These are phyloP conservation scores for Psittacula echo DNA, from an alignment of 2,797 vertebrate species.

Conservation along the genomic window DNA sequence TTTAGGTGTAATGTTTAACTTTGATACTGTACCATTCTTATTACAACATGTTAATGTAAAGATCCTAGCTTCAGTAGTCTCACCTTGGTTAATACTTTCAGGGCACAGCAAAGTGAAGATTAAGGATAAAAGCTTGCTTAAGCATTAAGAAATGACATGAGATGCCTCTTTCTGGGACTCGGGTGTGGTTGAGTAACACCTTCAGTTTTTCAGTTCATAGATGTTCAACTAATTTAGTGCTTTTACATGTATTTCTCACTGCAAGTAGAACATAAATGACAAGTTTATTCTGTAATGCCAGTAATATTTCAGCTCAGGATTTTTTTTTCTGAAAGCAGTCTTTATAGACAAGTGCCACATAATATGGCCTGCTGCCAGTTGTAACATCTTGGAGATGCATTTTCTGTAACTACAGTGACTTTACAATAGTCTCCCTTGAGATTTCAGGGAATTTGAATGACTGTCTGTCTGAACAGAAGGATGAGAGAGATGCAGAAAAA, in stretches of 20 bases:
- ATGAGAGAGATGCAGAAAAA: neutral
- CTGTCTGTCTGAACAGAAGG: neutral
- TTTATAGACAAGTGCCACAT: neutral
- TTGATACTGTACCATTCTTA: neutral
- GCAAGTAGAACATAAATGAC: neutral
- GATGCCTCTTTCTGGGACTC: neutral
- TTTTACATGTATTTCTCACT: neutral
- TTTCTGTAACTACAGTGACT: neutral
- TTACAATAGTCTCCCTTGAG: neutral
- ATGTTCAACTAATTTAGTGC: neutral
- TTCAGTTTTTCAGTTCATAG: neutral
- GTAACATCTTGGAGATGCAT: neutral
- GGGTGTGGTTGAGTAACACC: neutral
- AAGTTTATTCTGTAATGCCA: neutral
- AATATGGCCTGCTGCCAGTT: neutral
- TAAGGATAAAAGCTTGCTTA: neutral
- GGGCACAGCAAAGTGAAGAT: neutral
- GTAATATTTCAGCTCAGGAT: neutral
- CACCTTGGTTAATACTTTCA: neutral
- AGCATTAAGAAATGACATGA: neutral
- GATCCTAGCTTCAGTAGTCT: neutral
- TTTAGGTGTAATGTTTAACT: neutral
- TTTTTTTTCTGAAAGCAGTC: neutral
- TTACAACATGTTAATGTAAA: neutral
- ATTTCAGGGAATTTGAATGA: neutral